Percentiles rank a stretch among this genome's conserved stretches.
Conservation (phyloP, 2,113 vertebrate genomes). For the western clawed frog (Xenopus tropicalis) region UCB_Xtro_10.0 CM004448.2:87662001-87662500, state of each 20-base stretch:
- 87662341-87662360: conserved; percentile 80
- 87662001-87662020: no score
- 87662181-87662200: conserved; percentile 98
- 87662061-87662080: no score
- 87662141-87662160: conserved; percentile 93
- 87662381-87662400: conserved; percentile 91
- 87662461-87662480: conserved; percentile 67
- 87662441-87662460: conserved; percentile 83
- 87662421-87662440: conserved; percentile 65
- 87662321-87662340: conserved; percentile 87
- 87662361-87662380: conserved; percentile 88
- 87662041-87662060: no score
- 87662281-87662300: conserved; percentile 86
- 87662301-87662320: conserved; percentile 84
- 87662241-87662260: conserved; percentile 98
- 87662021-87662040: no score
- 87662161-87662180: conserved; percentile 92
- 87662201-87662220: conserved; percentile 97
- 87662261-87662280: conserved; percentile 91
- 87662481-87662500: conserved; percentile 36
- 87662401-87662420: conserved; percentile 77
- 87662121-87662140: conserved; percentile 88
- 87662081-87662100: neutral
- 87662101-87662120: conserved; percentile 61
- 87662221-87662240: conserved; percentile 96